Conservation (phyloP, 2,888 invertebrate species). For the Heliothis peltigera region DNA sequence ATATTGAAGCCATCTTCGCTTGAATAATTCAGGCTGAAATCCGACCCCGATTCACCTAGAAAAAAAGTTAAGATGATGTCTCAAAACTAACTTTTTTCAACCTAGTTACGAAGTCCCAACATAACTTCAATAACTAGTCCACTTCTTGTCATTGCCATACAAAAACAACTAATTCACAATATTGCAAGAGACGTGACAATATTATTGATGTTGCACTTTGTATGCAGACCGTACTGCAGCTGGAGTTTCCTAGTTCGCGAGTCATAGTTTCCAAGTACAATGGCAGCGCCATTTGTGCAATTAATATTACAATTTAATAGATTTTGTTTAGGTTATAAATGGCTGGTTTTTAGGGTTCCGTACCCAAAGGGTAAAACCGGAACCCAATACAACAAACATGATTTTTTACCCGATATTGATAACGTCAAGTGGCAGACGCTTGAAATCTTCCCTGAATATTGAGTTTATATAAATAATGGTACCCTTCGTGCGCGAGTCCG, state of each 20-base stretch:
- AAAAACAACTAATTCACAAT: slow-evolving; percentile 49
- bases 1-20: too few species aligned
- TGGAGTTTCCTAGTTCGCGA: slow-evolving; percentile 25
- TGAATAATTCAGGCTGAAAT: too few species aligned
- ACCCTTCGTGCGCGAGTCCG: too few species aligned
- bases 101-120: slow-evolving; percentile 19
- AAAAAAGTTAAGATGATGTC: too few species aligned
- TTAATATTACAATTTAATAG: slow-evolving; percentile 40
- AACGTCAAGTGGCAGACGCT: too few species aligned
- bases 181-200: slow-evolving; percentile 40
- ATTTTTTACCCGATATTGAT: too few species aligned
- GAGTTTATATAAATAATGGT: too few species aligned
- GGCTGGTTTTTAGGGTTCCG: neutral
- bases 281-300: slow-evolving; percentile 38
- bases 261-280: slow-evolving; percentile 39
- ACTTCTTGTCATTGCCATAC: slow-evolving; percentile 27
- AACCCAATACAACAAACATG: too few species aligned
- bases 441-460: too few species aligned
- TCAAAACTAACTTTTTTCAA: too few species aligned
- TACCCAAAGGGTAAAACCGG: too few species aligned
- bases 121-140: slow-evolving; percentile 41
- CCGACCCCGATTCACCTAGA: too few species aligned
- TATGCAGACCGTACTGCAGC: slow-evolving; percentile 48
- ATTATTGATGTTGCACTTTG: slow-evolving; percentile 46
- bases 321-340: slow-evolving; percentile 6